Conservation (phyloP, 2,113 vertebrate species). For the Astur gentilis region DNA sequence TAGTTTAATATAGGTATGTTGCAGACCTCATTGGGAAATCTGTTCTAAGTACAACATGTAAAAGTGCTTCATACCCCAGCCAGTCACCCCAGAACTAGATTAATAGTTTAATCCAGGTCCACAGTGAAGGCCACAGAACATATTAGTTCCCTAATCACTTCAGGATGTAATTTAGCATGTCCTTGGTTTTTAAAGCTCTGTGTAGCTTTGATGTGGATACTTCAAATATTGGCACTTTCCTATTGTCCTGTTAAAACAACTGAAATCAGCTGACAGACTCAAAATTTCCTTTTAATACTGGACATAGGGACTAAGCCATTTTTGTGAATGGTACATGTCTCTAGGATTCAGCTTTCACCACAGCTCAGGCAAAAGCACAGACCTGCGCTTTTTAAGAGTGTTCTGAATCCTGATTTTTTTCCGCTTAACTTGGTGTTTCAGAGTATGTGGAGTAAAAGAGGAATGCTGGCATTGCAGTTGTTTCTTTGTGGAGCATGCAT, state of each 20-base stretch:
- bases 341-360: neutral
- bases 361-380: neutral
- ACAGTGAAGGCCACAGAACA: neutral
- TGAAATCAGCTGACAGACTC: neutral
- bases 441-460: neutral
- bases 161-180: neutral
- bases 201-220: neutral
- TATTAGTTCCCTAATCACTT: neutral
- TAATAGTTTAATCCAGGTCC: neutral
- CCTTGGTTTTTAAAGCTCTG: neutral
- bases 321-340: neutral
- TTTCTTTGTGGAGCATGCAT: accelerated
- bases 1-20: neutral
- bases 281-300: neutral
- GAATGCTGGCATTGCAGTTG: neutral
- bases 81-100: neutral
- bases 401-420: neutral
- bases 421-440: neutral
- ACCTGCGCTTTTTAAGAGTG: neutral
- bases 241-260: neutral
- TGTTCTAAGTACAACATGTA: neutral
- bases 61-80: neutral
- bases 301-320: neutral
- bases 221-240: neutral
- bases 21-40: neutral